Percentiles rank a stretch among this genome's conserved stretches.
Evolutionary conservation across 2,888 invertebrate species (phyloP).

Genomic region (Agriopis leucophaearia): DNA sequence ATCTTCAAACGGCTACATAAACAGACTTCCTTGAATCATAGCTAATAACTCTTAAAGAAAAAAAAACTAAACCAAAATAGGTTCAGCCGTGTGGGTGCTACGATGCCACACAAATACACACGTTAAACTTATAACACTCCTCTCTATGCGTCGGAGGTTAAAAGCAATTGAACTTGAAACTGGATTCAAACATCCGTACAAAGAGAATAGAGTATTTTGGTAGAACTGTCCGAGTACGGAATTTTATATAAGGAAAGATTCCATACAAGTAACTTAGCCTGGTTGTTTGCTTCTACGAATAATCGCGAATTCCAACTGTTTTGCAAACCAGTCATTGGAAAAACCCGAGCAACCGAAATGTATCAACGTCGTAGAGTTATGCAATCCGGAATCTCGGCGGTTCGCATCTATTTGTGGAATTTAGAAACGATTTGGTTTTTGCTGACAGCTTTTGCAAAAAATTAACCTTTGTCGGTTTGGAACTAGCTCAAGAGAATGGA

Average conservation of each 20-base stretch:
- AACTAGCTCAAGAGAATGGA: constrained; percentile 4
- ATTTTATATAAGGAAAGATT: neutral
- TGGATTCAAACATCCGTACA: too few relatives aligned
- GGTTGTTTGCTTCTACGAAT: constrained; percentile 4
- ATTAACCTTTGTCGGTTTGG: constrained; percentile 14
- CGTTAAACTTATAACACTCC: too few relatives aligned
- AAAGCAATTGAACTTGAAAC: too few relatives aligned
- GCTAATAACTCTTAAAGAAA: too few relatives aligned
- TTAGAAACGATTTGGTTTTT: constrained; percentile 9
- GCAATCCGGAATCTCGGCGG: constrained; percentile 33
- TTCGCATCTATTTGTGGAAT: constrained; percentile 17
- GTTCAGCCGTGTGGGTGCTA: too few relatives aligned
- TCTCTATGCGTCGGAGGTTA: too few relatives aligned
- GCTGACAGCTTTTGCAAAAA: constrained; percentile 11
- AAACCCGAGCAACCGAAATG: constrained; percentile 57
- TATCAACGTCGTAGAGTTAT: constrained; percentile 46
- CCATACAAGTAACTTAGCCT: neutral
- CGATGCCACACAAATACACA: too few relatives aligned
- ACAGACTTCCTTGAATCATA: too few relatives aligned
- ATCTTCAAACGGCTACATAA: too few relatives aligned
- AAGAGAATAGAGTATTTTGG: too few relatives aligned
- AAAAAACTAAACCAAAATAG: too few relatives aligned
- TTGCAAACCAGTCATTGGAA: constrained; percentile 66
- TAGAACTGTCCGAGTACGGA: too few relatives aligned
- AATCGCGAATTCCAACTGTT: constrained; percentile 61